Conservation (phyloP, 2,888 invertebrate species). For the Buathra laborator region DNA sequence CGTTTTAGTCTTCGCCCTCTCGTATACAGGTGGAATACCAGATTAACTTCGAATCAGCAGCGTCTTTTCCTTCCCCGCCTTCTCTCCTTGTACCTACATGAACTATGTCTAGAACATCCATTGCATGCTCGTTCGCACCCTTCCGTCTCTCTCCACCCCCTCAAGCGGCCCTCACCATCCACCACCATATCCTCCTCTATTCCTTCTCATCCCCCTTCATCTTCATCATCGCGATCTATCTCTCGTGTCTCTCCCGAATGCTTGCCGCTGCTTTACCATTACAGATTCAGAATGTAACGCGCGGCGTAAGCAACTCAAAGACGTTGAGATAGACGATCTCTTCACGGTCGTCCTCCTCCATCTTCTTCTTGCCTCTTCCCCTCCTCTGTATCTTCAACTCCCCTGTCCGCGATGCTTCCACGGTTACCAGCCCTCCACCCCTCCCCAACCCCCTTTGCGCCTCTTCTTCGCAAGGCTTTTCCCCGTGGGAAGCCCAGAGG, state of each 20-base stretch:
- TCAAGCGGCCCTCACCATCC: conserved; percentile 12
- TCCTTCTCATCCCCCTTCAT: conserved; percentile 59
- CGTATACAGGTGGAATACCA: conserved; percentile 69
- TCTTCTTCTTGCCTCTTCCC: conserved; percentile 23
- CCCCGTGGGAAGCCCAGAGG: conserved; percentile 68
- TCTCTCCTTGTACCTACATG: conserved; percentile 17
- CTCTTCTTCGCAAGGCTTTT: conserved; percentile 52
- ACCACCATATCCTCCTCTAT: conserved; percentile 41
- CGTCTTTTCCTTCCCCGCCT: conserved; percentile 55
- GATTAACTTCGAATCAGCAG: conserved; percentile 72
- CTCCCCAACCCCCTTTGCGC: conserved; percentile 3
- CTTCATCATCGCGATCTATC: conserved; percentile 56
- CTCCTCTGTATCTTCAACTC: conserved; percentile 34
- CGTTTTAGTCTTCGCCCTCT: conserved; percentile 56
- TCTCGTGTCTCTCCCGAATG: conserved; percentile 57
- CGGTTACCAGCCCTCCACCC: conserved; percentile 20
- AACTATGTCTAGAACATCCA: conserved; percentile 38
- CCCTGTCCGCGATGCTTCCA: conserved; percentile 50
- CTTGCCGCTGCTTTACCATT: conserved; percentile 64
- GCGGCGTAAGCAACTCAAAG: conserved; percentile 73
- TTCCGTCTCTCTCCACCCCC: conserved; percentile 47
- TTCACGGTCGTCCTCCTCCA: conserved; percentile 45
- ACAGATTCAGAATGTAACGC: conserved; percentile 72
- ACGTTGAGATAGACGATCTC: conserved; percentile 71
- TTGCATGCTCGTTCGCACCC: conserved; percentile 66